Evolutionary conservation across 2,797 vertebrate genomes (phyloP).

Genomic region (Fistularia tabacaria): DNA sequence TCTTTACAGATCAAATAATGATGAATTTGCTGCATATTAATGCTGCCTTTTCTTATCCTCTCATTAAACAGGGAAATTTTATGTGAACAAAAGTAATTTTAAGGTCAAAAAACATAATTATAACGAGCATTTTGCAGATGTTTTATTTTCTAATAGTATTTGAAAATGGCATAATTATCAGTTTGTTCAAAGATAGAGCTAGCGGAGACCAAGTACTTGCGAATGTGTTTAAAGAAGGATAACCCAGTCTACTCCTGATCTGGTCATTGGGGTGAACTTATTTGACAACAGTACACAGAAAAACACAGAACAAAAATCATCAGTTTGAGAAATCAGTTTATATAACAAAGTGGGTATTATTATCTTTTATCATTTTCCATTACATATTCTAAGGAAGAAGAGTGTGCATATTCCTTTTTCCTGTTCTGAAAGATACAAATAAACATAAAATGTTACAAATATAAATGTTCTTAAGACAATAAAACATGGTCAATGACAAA

Average conservation of each 20-base stretch:
- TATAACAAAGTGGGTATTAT: slow-evolving; percentile 76
- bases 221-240: not conserved
- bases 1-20: slow-evolving; percentile 33
- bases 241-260: no score
- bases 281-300: not conserved
- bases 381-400: slow-evolving; percentile 66
- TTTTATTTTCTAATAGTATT: slow-evolving; percentile 34
- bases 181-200: slow-evolving; percentile 14
- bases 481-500: slow-evolving; percentile 58
- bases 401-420: slow-evolving; percentile 65
- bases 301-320: slow-evolving; percentile 25
- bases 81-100: slow-evolving; percentile 19
- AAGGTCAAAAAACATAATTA: slow-evolving; percentile 36
- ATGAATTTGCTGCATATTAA: slow-evolving; percentile 27
- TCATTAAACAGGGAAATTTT: slow-evolving; percentile 8
- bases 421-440: slow-evolving; percentile 67
- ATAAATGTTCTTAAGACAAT: slow-evolving; percentile 76
- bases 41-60: not conserved
- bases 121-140: slow-evolving; percentile 29
- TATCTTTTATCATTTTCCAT: slow-evolving; percentile 71
- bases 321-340: slow-evolving; percentile 65
- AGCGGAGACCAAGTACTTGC: no score
- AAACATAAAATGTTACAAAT: slow-evolving; percentile 78
- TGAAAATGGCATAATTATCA: slow-evolving; percentile 60
- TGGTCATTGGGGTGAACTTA: no score